Evolutionary conservation across 2,113 vertebrate genomes (phyloP), one percentile per base, ranked within the genome.

Genomic region (Syrrhaptes paradoxus): DNA sequence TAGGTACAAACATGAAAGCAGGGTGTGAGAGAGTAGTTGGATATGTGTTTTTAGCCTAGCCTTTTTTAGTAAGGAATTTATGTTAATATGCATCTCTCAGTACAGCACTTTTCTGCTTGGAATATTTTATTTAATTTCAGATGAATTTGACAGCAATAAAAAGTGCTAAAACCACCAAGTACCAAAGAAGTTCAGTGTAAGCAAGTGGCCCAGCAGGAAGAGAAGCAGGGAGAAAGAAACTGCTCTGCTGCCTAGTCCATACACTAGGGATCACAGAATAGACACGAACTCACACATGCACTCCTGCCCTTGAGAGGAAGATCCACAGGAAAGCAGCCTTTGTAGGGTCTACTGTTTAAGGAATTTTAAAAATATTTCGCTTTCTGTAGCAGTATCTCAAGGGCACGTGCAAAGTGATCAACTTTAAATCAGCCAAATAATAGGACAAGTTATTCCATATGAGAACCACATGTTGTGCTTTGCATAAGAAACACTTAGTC

Each of bases 211-310:
- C 4, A 1, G 46, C 20, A 78, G 49, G 73, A 91, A 57, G 36
- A 72, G 24, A 63, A 52, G 26, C 24, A 26, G 17, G 51, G 21
- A 80, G n/a, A 72, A 58, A 45, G 7, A 81, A 90, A 61, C 24
- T 58, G 31, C 19, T 62, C 25, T 89, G 80, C 43, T 76, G 87
- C 36, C 34, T 38, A 51, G 22, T 63, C 52, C 26, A 5, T 43
- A n/a, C 17, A 25, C 48, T 61, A 73, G 66, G 43, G 55, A 73
- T 34, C 83, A 74, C 28, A 62, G 49, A 79, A 65, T 12, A 38
- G 51, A 70, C 20, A 17, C 0, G 1, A 52, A 75, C 41, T 68
- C 20, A 25, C 15, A 71, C 6, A 55, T 0, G 4, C 24, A 7
- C 5, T 89, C 61, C 74, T 75, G 25, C 36, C 54, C 73, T 83